Conservation (phyloP, 2,113 vertebrate genomes). For the Eretmochelys imbricata region DNA sequence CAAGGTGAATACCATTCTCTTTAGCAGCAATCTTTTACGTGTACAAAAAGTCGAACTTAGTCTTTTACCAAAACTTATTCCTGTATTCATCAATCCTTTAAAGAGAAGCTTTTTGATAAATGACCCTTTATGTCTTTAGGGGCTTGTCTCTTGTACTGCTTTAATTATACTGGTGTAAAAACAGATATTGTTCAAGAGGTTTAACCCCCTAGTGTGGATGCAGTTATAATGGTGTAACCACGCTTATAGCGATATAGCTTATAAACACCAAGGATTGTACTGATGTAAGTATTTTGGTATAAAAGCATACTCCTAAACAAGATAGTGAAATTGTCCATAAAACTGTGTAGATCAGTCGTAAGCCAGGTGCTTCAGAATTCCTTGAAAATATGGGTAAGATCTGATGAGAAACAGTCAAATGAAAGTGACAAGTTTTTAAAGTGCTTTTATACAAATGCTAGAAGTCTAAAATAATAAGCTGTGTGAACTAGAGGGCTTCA, state of each 20-base stretch:
- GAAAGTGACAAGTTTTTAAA: no score
- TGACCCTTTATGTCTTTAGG: not conserved
- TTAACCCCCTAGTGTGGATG: not conserved
- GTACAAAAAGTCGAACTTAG: not conserved
- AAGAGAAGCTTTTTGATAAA: not conserved
- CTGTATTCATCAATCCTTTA: not conserved
- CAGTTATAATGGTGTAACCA: not conserved
- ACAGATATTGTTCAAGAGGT: not conserved
- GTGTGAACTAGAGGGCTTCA: no score
- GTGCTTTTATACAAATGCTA: no score
- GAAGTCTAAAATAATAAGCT: no score
- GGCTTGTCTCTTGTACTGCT: not conserved
- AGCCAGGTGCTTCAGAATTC: not conserved
- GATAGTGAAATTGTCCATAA: not conserved
- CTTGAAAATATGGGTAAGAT: no score
- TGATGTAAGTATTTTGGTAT: not conserved
- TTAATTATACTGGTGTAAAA: not conserved
- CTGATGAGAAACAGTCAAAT: no score
- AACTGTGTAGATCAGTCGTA: rapidly evolving
- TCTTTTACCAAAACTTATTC: not conserved
- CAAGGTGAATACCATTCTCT: not conserved
- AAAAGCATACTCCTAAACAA: not conserved
- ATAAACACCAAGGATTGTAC: not conserved
- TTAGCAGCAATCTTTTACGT: not conserved
- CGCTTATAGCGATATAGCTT: not conserved